Evolutionary conservation across 2,888 invertebrate genomes (phyloP), one percentile per base, ranked within the genome.

Genomic region (Mylabris sibirica): DNA sequence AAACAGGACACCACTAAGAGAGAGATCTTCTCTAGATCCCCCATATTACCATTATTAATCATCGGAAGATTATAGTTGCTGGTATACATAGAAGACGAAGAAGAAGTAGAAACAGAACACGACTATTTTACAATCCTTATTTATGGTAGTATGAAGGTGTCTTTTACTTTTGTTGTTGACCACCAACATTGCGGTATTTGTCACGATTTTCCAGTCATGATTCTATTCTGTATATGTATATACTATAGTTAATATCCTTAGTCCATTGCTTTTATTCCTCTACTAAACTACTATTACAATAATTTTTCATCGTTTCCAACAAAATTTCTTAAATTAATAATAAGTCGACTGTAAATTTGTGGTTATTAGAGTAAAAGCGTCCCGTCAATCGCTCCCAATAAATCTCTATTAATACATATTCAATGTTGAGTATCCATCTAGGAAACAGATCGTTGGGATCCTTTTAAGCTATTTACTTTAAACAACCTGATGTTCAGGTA

Each of bases 31-130:
- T 70, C 60, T 68, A 73, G 72, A 67, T 60, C 38, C 59, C 60
- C 60, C 59, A 44, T 57, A 68, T 69, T 71, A 72, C 72, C 66
- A 67, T 72, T 70, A 73, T 75, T 75, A 73, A 73, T 72, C 65
- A 68, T 68, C 53, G 22, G 14, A 65, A 62, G 68, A 68, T 68
- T 68, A 68, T 60, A 60, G 59, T 34, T 64, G 60, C 30, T 53
- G 53, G 53, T 24, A 24, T 17, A 3, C 0, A 9, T 44, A 14
- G 44, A 14, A 44, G 44, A 20, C 20, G 49, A 49, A 49, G 53
- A 22, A 30, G 34, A 35, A 62, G 22, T 26, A 62, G 59, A 57
- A 63, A 62, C 24, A 44, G 65, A 44, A 38, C 60, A 60, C 60
- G 60, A 63, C 49, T 35, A 63, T 64, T 62, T 67, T 65, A 71